These are phyloP conservation scores for Rhopalosiphum maidis DNA, from an alignment of 1,140 invertebrate species.

Conservation along the genomic window DNA sequence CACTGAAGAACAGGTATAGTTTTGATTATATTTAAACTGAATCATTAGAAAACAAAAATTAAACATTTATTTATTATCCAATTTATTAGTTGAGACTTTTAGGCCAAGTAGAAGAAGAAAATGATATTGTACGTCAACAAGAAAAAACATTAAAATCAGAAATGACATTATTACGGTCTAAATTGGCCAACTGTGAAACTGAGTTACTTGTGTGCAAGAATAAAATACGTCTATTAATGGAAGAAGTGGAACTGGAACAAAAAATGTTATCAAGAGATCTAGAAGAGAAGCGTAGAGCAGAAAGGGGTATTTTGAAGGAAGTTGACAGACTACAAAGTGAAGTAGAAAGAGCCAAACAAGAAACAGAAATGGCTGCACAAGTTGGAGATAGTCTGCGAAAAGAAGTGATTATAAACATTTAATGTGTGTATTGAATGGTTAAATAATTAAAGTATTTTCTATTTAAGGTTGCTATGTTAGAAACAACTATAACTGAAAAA, in stretches of 20 bases:
- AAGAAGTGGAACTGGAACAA: constrained; percentile 70
- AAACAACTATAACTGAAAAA: constrained; percentile 82
- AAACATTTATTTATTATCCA: not conserved
- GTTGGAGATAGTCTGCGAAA: constrained; percentile 81
- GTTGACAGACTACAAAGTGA: constrained; percentile 82
- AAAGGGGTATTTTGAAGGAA: constrained; percentile 77
- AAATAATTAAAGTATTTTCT: constrained; percentile 31
- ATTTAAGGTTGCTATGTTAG: constrained; percentile 72
- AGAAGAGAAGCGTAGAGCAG: constrained; percentile 76
- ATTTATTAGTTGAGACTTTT: constrained; percentile 72
- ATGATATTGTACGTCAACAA: constrained; percentile 84
- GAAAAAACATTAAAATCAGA: constrained; percentile 86
- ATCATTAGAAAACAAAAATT: not conserved
- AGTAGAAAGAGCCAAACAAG: constrained; percentile 81
- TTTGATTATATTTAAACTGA: not conserved
- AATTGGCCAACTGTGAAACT: constrained; percentile 86
- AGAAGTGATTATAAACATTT: constrained; percentile 67
- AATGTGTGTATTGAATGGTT: not conserved
- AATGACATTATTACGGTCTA: constrained; percentile 80
- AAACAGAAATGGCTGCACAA: constrained; percentile 79
- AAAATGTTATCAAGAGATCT: constrained; percentile 65
- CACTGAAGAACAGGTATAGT: constrained; percentile 76
- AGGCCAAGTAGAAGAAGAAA: constrained; percentile 84
- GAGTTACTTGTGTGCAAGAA: constrained; percentile 88
- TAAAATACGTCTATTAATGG: constrained; percentile 76